Evolutionary conservation across 1,140 invertebrate genomes (phyloP), one percentile per base, ranked within the genome.

Genomic region (Vanessa atalanta): DNA sequence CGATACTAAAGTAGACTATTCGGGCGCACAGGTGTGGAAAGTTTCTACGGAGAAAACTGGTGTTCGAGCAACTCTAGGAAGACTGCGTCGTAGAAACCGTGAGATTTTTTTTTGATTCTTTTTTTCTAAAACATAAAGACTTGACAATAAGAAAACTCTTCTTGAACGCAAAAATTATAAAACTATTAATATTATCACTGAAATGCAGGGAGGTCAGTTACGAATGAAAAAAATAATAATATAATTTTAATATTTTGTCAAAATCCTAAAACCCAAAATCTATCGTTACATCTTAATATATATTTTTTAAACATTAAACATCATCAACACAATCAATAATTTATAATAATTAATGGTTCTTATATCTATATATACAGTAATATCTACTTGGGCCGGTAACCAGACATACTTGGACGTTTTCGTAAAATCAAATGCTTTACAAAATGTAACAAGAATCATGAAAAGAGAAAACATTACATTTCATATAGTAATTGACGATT

Each of bases 301-400:
- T 37, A 6, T 43, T 43, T 9, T 43, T 43, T 43, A 9, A 5
- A 9, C 37, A 37, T 5, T 43, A 43, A 43, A 43, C 26, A 31
- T 31, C 26, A 31, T 43, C 37, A 31, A 11, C 37, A 43, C 37
- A 43, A 9, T 37, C 31, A 37, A 37, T 0, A 37, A 5, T 37
- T 37, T 5, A 48, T 6, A 50, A n/a, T 14, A 50, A 50, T 13
- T 57, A 20, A 57, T 57, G 23, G 2, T 26, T 26, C 14, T 71
- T 65, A 20, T 20, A 20, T 20, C 20, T 20, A 20, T 81, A 82
- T 31, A 20, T 20, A 20, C 80, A 96, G 96, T 95, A 77, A 93
- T 96, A 50, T 93, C 95, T 3, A 93, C 95, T 79, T 96, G 96
- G 96, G 94, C 94, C 43, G 95, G 95, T 14, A 96, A 96, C 83